Evolutionary conservation across 1,140 invertebrate species (phyloP).

Genomic region (Pseudomyrmex dendroicus): DNA sequence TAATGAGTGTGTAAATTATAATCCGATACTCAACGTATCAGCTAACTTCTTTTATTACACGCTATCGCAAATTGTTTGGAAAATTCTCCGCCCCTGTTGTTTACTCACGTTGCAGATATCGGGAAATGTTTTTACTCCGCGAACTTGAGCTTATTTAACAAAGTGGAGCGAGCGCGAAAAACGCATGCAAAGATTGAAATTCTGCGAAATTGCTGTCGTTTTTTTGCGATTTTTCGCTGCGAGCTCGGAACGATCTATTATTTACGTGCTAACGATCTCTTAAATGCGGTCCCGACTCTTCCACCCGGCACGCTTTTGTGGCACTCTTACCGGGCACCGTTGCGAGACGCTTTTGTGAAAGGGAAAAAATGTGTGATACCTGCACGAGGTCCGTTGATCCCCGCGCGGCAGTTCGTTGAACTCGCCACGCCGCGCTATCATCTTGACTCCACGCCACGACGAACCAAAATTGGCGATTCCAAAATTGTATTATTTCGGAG

Average conservation of each 20-base stretch:
- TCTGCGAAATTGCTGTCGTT: background rate
- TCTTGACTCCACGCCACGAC: background rate
- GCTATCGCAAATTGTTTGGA: no score
- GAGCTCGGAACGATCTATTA: slow-evolving; percentile 28
- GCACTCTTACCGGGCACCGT: slow-evolving; percentile 23
- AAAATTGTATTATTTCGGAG: slow-evolving; percentile 22
- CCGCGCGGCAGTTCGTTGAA: slow-evolving; percentile 40
- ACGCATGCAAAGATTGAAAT: background rate
- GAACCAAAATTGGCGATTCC: slow-evolving; percentile 29
- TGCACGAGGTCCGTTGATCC: slow-evolving; percentile 57
- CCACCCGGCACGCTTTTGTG: slow-evolving; percentile 33
- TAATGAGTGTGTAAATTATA: background rate
- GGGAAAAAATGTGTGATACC: slow-evolving; percentile 58
- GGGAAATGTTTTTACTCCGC: no score
- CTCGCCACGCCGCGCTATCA: slow-evolving; percentile 42
- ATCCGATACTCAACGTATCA: background rate
- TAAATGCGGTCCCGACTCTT: slow-evolving; percentile 41
- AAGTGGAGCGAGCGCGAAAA: no score
- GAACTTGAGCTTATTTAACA: no score
- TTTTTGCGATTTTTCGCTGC: background rate
- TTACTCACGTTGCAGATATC: no score
- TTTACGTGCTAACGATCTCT: slow-evolving; percentile 27
- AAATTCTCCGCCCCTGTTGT: no score
- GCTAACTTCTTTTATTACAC: no score
- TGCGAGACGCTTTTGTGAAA: slow-evolving; percentile 53